Conservation (phyloP, 1,140 invertebrate genomes). For the Drosophila willistoni region DNA sequence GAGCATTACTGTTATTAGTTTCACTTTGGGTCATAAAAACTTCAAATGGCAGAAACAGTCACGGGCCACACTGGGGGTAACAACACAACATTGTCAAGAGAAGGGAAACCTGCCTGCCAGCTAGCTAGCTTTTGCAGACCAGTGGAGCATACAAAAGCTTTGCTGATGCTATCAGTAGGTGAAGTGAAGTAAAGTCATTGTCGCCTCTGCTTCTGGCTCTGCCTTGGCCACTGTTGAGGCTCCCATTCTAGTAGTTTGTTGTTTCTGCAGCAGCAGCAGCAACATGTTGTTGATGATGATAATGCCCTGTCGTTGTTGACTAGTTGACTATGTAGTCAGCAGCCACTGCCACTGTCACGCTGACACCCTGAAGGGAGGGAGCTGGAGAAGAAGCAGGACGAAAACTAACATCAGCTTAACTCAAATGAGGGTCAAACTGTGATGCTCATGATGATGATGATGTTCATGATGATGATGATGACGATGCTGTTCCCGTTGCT, state of each 20-base stretch:
- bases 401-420: constrained; percentile 62
- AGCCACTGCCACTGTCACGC: constrained; percentile 42
- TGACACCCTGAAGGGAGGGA: not conserved
- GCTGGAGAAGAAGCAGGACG: constrained; percentile 19
- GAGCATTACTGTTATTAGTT: constrained; percentile 79
- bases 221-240: not conserved
- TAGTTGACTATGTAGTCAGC: constrained; percentile 62
- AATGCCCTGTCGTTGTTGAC: constrained; percentile 59
- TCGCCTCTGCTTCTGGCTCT: constrained; percentile 17
- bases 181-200: constrained; percentile 32
- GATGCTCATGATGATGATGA: constrained; percentile 39
- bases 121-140: constrained; percentile 22
- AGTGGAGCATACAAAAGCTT: constrained; percentile 33
- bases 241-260: not conserved
- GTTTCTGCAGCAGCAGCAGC: constrained; percentile 35
- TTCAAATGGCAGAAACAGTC: constrained; percentile 43
- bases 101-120: not conserved
- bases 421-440: constrained; percentile 69
- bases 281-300: constrained; percentile 78
- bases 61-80: constrained; percentile 48
- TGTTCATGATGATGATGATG: constrained; percentile 33
- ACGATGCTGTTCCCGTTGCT: constrained; percentile 25
- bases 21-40: constrained; percentile 70
- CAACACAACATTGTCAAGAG: constrained; percentile 32
- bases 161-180: constrained; percentile 62